A percentile compares a stretch with the other conserved stretches of the same genome.
These are phyloP conservation scores for Nomada ferruginata DNA, from an alignment of 2,888 invertebrate genomes.

Conservation along the genomic window DNA sequence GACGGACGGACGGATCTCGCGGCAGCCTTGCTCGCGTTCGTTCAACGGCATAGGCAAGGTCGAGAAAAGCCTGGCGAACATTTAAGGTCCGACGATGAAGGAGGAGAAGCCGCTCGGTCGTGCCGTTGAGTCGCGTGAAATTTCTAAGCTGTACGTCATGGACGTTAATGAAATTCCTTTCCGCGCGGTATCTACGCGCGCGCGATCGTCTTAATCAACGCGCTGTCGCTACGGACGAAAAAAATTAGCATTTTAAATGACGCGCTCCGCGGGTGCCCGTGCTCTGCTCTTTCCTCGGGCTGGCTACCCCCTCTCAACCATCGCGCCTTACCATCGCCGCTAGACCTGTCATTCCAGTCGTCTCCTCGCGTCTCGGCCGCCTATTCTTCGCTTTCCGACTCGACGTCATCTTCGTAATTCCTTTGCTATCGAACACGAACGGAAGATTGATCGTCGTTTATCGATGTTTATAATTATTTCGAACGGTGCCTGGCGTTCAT, in stretches of 20 bases:
- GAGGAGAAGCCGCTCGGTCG: neutral
- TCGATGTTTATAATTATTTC: constrained; percentile 78
- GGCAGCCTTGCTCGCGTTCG: too few relatives aligned
- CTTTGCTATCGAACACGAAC: constrained; percentile 74
- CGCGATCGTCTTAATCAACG: constrained; percentile 78
- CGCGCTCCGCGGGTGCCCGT: constrained; percentile 76
- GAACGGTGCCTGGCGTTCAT: constrained; percentile 71
- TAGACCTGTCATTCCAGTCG: constrained; percentile 23
- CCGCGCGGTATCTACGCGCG: constrained; percentile 54
- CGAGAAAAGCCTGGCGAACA: too few relatives aligned
- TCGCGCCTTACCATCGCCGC: constrained; percentile 14
- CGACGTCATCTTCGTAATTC: constrained; percentile 70
- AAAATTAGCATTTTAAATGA: constrained; percentile 80
- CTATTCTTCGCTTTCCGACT: constrained; percentile 23
- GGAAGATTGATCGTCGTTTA: constrained; percentile 79
- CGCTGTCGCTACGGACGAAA: constrained; percentile 73
- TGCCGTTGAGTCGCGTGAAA: constrained; percentile 47
- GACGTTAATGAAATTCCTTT: constrained; percentile 77
- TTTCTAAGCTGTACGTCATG: constrained; percentile 70
- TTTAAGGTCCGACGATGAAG: neutral
- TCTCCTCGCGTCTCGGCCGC: neutral
- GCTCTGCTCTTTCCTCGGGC: constrained; percentile 20
- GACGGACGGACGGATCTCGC: too few relatives aligned
- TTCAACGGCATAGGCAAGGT: too few relatives aligned
- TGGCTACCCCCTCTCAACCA: neutral